Conservation (phyloP, 2,113 vertebrate species). For the Porphyrio hochstetteri region DNA sequence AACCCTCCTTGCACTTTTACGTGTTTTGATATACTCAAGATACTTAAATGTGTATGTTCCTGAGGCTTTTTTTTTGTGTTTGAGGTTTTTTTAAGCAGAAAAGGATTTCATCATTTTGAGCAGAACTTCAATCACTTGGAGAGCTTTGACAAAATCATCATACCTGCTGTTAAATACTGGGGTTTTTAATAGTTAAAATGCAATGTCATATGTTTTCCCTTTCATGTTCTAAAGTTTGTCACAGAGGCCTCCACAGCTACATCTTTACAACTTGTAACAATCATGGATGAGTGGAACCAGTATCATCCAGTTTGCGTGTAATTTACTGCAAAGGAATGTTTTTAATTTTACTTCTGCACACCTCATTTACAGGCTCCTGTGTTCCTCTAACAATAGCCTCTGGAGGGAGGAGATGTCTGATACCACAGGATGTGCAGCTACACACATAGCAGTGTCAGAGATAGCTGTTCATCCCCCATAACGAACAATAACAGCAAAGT, state of each 20-base stretch:
- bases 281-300: fast-evolving
- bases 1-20: not conserved
- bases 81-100: not conserved
- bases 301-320: not conserved
- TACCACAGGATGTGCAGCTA: not conserved
- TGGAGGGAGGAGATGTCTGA: not conserved
- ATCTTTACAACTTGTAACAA: not conserved
- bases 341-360: not conserved
- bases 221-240: not conserved
- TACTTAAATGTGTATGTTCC: not conserved
- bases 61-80: not conserved
- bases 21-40: not conserved
- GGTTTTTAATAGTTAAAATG: not conserved
- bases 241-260: not conserved
- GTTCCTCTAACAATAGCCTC: not conserved
- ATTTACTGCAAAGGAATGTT: not conserved
- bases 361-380: not conserved
- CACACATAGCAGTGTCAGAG: not conserved
- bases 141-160: not conserved
- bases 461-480: not conserved
- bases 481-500: not conserved
- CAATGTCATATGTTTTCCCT: not conserved
- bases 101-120: not conserved
- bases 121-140: not conserved
- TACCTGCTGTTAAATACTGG: not conserved